Evolutionary conservation across 2,888 invertebrate species (phyloP), one percentile per base, ranked within the genome.

Genomic region (Laothoe populi): DNA sequence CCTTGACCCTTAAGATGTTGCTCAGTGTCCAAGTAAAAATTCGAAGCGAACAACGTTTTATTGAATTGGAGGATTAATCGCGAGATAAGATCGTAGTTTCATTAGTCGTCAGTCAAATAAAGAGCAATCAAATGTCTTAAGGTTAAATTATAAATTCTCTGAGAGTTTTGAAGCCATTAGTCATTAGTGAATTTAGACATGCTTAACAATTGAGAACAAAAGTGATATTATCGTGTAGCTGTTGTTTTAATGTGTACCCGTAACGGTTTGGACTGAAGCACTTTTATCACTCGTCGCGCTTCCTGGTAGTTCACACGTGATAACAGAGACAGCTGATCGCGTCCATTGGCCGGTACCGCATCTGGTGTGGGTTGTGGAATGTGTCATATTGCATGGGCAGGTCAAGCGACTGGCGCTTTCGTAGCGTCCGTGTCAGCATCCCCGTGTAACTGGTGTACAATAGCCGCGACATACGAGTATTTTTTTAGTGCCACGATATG

Each of bases 391-490:
- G 16, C 13, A 53, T 42, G 26, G 53, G 53, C 31, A 19, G 19
- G 53, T 19, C 11, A 19, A 10, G 31, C 49, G 35, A 11, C 16
- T 5, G n/a, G 10, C 57, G 48, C 62, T n/a, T n/a, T n/a, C n/a
- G n/a, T n/a, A n/a, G n/a, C n/a, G n/a, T n/a, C n/a, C n/a, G n/a
- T n/a, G 60, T 59, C 63, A 66, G 66, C 68, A 70, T 70, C 67
- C 66, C 64, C 70, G 72, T 69, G 73, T 78, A 78, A 79, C 73
- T 77, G 79, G 79, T 79, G 66, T 70, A 68, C 72, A 71, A 78
- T 81, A 82, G 74, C 68, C 64, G 69, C 72, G 82, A 84, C 70
- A 66, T 67, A 73, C 76, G 78, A 75, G 73, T 74, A 87, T 88
- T 75, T 86, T n/a, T n/a, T n/a, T n/a, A n/a, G n/a, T n/a, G n/a